phyloP scores from a whole-genome alignment of 2,888 invertebrate species.

The Bombylius major region DNA sequence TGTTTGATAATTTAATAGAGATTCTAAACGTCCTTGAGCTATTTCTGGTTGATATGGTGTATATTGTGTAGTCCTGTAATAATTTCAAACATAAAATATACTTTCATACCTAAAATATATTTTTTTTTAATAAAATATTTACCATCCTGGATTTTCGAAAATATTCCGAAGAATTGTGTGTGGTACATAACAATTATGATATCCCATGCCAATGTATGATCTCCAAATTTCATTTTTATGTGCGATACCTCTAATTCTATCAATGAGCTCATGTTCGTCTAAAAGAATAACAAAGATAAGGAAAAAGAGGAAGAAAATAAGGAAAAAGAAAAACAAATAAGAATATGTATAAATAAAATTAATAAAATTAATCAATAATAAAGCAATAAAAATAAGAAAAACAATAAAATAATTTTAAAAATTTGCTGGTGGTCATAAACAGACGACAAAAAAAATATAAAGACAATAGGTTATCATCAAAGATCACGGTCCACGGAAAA shows the following conservation, averaged over 20 bases:
- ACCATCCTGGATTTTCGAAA: slow-evolving; percentile 99
- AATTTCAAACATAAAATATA: neutral
- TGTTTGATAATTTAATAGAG: slow-evolving; percentile 94
- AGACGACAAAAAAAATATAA: neutral
- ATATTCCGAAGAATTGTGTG: slow-evolving; percentile 91
- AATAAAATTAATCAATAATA: neutral
- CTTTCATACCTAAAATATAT: neutral
- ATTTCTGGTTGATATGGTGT: slow-evolving; percentile 99
- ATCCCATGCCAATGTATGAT: slow-evolving; percentile 97
- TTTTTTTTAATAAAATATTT: slow-evolving; percentile 19
- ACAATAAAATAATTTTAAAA: neutral
- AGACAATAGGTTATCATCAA: neutral
- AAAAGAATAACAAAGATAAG: slow-evolving; percentile 20
- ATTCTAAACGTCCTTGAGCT: slow-evolving; percentile 90
- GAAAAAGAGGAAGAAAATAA: no score
- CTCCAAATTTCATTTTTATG: slow-evolving; percentile 88
- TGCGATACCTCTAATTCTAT: slow-evolving; percentile 62
- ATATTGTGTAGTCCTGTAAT: slow-evolving; percentile 83
- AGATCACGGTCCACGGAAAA: neutral
- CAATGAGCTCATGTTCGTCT: slow-evolving; percentile 88
- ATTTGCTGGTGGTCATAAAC: neutral
- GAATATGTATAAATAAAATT: no score
- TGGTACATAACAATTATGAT: slow-evolving; percentile 94
- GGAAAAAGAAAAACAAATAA: no score
- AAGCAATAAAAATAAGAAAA: neutral